Conservation (phyloP, 2,797 vertebrate genomes). For the Hapalemur alaotrensis region DNA sequence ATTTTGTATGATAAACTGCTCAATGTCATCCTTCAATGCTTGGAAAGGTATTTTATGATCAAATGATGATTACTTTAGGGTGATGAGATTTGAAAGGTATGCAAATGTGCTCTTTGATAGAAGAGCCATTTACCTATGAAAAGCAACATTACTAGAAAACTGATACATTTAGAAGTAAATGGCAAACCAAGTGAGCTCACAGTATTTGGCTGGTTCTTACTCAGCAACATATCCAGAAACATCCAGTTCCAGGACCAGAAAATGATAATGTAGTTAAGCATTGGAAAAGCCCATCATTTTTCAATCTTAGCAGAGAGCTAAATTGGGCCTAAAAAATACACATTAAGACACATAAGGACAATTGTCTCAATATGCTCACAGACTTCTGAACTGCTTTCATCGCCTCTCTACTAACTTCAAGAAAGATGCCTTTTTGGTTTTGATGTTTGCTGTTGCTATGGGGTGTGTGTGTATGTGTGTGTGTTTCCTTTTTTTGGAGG, state of each 20-base stretch:
- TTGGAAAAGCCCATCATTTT: constrained; percentile 59
- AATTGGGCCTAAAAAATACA: neutral
- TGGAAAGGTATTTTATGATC: constrained; percentile 76
- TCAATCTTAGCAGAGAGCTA: constrained; percentile 25
- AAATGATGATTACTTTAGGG: constrained; percentile 76
- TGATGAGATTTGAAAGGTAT: constrained; percentile 81
- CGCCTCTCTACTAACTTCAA: neutral
- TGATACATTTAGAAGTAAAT: constrained; percentile 76
- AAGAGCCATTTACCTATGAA: constrained; percentile 73
- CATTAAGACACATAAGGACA: neutral
- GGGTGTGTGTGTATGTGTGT: too few species aligned
- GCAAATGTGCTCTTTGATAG: constrained; percentile 80
- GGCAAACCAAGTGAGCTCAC: constrained; percentile 49
- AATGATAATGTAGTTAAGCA: constrained; percentile 40
- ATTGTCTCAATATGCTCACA: neutral
- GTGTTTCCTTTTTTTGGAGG: neutral
- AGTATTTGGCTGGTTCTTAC: constrained; percentile 53
- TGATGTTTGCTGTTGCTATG: neutral
- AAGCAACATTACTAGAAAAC: constrained; percentile 66
- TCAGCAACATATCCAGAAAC: constrained; percentile 63
- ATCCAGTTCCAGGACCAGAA: constrained; percentile 49
- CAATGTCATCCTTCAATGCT: constrained; percentile 50
- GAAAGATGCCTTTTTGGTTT: neutral
- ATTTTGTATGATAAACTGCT: constrained; percentile 63
- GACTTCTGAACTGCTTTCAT: neutral